Percentiles rank a stretch among this genome's conserved stretches.
phyloP scores from a whole-genome alignment of 1,140 invertebrate species.

The Probaryconus sp. region DNA sequence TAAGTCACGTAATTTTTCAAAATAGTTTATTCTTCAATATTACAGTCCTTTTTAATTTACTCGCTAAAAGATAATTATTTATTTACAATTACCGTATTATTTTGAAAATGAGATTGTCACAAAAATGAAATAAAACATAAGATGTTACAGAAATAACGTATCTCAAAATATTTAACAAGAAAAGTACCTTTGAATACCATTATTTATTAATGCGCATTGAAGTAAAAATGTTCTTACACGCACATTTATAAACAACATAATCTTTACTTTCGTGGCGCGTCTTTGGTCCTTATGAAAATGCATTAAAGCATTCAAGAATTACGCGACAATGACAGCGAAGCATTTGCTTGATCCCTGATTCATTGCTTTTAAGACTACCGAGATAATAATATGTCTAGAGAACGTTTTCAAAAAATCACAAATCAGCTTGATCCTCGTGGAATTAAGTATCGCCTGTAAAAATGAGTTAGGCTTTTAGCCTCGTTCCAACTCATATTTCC shows the following conservation, averaged over 20 bases:
- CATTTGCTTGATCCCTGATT: constrained; percentile 52
- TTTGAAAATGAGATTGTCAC: no score
- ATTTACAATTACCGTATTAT: no score
- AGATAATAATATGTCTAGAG: constrained; percentile 46
- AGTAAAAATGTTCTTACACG: no score
- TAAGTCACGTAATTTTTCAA: no score
- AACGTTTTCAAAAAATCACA: constrained; percentile 45
- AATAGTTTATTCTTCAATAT: no score
- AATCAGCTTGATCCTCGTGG: constrained; percentile 54
- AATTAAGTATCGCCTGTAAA: constrained; percentile 51
- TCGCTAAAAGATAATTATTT: no score
- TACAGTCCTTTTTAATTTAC: no score
- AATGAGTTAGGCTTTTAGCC: constrained; percentile 48
- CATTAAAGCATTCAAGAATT: constrained; percentile 43
- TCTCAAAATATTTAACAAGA: no score
- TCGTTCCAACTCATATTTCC: constrained; percentile 42
- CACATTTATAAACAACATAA: constrained; percentile 52
- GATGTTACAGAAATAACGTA: no score
- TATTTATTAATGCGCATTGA: no score
- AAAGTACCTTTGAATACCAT: no score
- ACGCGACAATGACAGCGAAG: constrained; percentile 40
- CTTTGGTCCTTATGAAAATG: constrained; percentile 41
- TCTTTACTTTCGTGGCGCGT: constrained; percentile 25
- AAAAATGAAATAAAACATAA: no score
- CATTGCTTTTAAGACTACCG: constrained; percentile 39